Evolutionary conservation across 2,888 invertebrate genomes (phyloP), one percentile per base, ranked within the genome.

Genomic region (Psococerastis gibbosa): DNA sequence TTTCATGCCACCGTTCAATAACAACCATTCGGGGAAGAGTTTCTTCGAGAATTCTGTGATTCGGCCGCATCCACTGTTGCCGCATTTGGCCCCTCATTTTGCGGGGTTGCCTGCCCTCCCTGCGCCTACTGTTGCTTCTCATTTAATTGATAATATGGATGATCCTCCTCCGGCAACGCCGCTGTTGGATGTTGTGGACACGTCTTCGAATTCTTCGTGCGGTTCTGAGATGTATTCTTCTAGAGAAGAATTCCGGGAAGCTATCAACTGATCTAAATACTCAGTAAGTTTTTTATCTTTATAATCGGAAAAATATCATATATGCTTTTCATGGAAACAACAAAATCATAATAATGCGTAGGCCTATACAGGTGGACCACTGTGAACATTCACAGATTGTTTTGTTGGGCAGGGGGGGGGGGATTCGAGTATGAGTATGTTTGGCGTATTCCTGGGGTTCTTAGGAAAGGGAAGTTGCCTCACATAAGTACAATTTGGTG

Each of bases 171-270:
- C 46, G 15, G 34, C 45, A 17, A 35, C 41, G 41, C 41, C 41
- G 23, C 16, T 47, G 33, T 35, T 48, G 31, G 48, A 48, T 35
- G 48, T 48, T 22, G 48, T 47, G 20, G 48, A 48, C 32, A 45
- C 44, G 11, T 45, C 45, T 32, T 45, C 48, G 20, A 46, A 45
- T 32, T 41, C 47, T 16, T 47, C 47, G 2, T 43, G 22, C 20
- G 15, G 17, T 20, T 38, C 38, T 13, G 38, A 38, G 5, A 20
- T 20, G 13, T 38, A 20, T 20, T 20, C 15, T n/a, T 20, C 15
- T n/a, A 38, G 18, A 20, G 38, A 38, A 13, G 38, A 15, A 18
- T 38, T 38, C 11, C 27, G 27, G 11, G 27, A 27, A 27, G 6
- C 27, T 27, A 11, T 27, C 27, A 27, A 27, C 27, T 27, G 11